Evolutionary conservation across 2,113 vertebrate genomes (phyloP), one percentile per base, ranked within the genome.

Genomic region (Prinia subflava): DNA sequence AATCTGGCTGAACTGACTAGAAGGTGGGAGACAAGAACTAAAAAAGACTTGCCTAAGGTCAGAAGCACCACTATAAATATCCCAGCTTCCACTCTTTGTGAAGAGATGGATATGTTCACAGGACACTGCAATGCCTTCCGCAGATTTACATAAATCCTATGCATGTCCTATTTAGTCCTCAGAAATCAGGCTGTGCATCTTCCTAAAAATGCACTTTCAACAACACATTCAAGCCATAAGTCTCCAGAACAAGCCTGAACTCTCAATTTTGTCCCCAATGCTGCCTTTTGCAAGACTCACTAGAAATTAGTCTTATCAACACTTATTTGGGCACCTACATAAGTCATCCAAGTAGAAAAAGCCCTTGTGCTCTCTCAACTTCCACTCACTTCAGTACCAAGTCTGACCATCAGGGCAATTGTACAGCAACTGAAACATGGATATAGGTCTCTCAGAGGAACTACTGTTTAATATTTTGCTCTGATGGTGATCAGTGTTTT

Each of bases 151-250:
- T 77, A 50, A 62, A 76, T 69, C 39, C 39, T 10, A 4, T 31
- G 18, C 33, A 23, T 11, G 41, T 90, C 37, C 59, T 71, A 37
- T 64, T 65, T 49, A 90, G 35, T 39, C n/a, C 63, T 83, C 63
- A 77, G 73, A 68, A 73, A 90, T 57, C 59, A 57, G 76, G 71
- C 46, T 44, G 37, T 76, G 68, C 67, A 65, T 93, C 85, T 92
- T 79, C 63, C 59, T 65, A 83, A 93, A 82, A 68, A 74, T 9
- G 11, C 35, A 41, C 25, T 75, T 87, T 68, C 22, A 64, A 70
- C 35, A 64, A 47, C 10, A 49, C 15, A 33, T 62, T 56, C 0
- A 0, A 88, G 60, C n/a, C 35, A 0, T 67, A 70, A 47, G 68
- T 88, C 80, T 74, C 47, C 21, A 78, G 19, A 33, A 27, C 9